Conservation (phyloP, 2,888 invertebrate species). For the Conistra vaccinii region DNA sequence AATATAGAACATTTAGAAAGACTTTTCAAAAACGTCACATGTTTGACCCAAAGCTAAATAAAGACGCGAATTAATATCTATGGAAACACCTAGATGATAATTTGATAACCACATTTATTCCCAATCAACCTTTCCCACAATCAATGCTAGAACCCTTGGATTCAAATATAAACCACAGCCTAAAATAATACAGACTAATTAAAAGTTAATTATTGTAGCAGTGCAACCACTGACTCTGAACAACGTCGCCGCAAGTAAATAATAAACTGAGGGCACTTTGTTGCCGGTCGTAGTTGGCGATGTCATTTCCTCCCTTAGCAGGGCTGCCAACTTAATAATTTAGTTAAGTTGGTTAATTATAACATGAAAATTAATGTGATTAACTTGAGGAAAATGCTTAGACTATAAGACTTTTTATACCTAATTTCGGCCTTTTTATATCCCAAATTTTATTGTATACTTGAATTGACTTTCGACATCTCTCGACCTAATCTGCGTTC, state of each 20-base stretch:
- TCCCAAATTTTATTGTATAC: not conserved
- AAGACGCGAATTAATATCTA: not conserved
- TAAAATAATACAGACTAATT: constrained; percentile 61
- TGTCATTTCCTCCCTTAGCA: constrained; percentile 52
- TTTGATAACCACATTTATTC: not conserved
- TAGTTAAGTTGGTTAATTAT: constrained; percentile 17
- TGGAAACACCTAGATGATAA: not conserved
- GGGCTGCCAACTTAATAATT: constrained; percentile 35
- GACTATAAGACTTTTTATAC: not conserved
- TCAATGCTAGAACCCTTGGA: not conserved
- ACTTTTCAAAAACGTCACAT: too few species aligned
- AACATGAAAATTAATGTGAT: not conserved
- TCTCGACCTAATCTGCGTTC: too few species aligned
- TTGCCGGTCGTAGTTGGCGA: constrained; percentile 38
- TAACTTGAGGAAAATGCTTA: not conserved
- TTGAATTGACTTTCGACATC: not conserved
- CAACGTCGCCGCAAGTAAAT: constrained; percentile 54
- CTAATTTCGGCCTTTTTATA: not conserved
- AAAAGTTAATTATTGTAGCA: constrained; percentile 62
- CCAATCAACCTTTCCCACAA: not conserved
- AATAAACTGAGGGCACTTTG: constrained; percentile 64
- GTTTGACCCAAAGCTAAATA: too few species aligned
- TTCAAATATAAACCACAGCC: constrained; percentile 17
- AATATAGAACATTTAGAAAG: too few species aligned
- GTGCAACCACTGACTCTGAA: constrained; percentile 37